phyloP scores from a whole-genome alignment of 2,113 vertebrate genomes.

The Mionectes macconnelli region DNA sequence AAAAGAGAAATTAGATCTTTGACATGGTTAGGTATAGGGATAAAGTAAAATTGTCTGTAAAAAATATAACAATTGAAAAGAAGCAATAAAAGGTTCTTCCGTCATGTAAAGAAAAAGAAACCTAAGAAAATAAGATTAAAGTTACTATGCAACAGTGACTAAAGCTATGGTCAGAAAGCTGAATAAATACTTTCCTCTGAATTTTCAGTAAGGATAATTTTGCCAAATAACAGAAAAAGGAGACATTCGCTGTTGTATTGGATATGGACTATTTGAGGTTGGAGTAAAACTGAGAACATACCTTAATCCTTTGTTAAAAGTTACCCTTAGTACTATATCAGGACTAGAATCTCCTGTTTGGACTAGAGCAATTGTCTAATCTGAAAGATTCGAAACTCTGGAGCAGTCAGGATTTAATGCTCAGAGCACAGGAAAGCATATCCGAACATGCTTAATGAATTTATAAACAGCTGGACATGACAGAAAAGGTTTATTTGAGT shows the following conservation, averaged over 20 bases:
- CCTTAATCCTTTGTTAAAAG: not conserved
- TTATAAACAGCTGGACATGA: not conserved
- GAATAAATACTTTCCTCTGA: not conserved
- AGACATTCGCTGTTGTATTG: not conserved
- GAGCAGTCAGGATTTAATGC: not conserved
- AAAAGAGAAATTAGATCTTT: not conserved
- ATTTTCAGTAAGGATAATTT: not conserved
- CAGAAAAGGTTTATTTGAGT: not conserved
- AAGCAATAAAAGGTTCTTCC: not conserved
- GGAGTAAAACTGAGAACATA: not conserved
- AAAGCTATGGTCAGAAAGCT: not conserved
- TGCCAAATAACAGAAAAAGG: not conserved
- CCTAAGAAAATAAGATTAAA: not conserved
- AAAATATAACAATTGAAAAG: not conserved
- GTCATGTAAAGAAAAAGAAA: not conserved
- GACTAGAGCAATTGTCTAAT: rapidly evolving
- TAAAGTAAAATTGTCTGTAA: not conserved
- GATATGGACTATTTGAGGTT: not conserved
- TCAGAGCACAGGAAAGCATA: not conserved
- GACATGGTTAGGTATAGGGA: not conserved
- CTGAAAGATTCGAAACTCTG: not conserved
- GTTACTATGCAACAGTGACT: not conserved
- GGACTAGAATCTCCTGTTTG: rapidly evolving
- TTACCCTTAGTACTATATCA: not conserved
- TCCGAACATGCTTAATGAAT: not conserved